Percentiles rank a stretch among this genome's conserved stretches.
These are phyloP conservation scores for Lethocerus indicus DNA, from an alignment of 1,140 invertebrate species.

Conservation along the genomic window DNA sequence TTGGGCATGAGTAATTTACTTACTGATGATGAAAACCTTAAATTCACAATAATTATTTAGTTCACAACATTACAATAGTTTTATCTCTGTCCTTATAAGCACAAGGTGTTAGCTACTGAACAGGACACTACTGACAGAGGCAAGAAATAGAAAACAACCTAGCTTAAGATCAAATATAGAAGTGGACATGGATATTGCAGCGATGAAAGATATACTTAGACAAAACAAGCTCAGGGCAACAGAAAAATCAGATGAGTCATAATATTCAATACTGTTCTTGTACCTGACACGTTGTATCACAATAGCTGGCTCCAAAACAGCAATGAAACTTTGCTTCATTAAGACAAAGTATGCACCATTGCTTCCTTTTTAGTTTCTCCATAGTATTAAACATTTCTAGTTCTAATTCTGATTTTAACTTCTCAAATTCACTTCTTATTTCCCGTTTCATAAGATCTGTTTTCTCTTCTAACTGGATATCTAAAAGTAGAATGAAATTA, in stretches of 20 bases:
- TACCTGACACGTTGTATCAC: conserved; percentile 63
- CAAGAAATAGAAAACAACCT: too few species aligned
- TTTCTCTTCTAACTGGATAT: background rate
- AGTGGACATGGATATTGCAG: too few species aligned
- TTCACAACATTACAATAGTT: background rate
- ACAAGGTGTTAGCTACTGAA: too few species aligned
- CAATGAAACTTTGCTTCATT: conserved; percentile 81
- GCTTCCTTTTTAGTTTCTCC: conserved; percentile 1
- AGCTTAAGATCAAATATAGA: too few species aligned
- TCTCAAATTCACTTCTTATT: background rate
- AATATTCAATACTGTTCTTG: too few species aligned
- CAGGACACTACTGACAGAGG: too few species aligned
- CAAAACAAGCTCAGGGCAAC: too few species aligned
- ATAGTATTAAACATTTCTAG: background rate
- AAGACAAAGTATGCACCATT: conserved; percentile 48
- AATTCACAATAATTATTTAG: background rate
- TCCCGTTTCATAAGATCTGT: background rate
- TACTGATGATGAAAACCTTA: background rate
- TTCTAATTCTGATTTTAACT: background rate
- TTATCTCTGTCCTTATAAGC: too few species aligned
- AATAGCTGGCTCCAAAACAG: conserved; percentile 90
- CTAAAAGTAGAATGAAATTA: too few species aligned
- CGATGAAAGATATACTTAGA: too few species aligned
- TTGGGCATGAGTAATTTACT: background rate
- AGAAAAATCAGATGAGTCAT: too few species aligned